Evolutionary conservation across 2,797 vertebrate genomes (phyloP), one percentile per base, ranked within the genome.

Genomic region (Cichlasoma orientale): DNA sequence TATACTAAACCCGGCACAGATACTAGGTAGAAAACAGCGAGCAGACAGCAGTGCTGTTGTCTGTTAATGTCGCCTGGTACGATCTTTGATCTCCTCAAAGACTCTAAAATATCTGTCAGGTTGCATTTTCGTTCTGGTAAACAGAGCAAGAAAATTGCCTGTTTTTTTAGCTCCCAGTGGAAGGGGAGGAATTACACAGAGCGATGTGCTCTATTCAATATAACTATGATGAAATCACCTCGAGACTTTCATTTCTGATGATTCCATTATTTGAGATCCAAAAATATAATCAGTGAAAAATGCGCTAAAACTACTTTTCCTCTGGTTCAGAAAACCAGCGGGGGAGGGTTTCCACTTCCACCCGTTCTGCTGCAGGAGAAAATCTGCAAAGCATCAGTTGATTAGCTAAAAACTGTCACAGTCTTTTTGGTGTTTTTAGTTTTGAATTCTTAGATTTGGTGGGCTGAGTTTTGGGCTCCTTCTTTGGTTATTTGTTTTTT

Each of bases 21-120:
- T 41, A 82, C 7, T 6, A 77, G 73, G 74, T 50, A 79, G 79
- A 29, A 82, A 86, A 77, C 73, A 71, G 77, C 57, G 19, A 87
- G 78, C 80, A 86, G 87, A 86, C 82, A 80, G 82, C 38, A 81
- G 72, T 4, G 12, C 61, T 80, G 84, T 72, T 83, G 90, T 84
- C 82, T 92, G 72, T 74, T 82, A 86, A 88, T 88, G 83, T 90
- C 76, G 44, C 83, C 77, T 61, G 57, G 55, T 71, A 59, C 29
- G 18, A 88, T 86, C 83, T 89, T 88, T 90, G 84, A 92, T 91
- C 89, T 86, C 70, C 83, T 89, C 83, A 89, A 90, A 90, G 58
- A 79, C 75, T 80, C 75, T 59, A 80, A 88, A 87, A 90, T 87
- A 82, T 88, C 81, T 90, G 88, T 89, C 89, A 72, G 54, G 27